A percentile compares a stretch with the other conserved stretches of the same genome.
phyloP scores from a whole-genome alignment of 2,797 vertebrate genomes.

The Sebastes glaucus region DNA sequence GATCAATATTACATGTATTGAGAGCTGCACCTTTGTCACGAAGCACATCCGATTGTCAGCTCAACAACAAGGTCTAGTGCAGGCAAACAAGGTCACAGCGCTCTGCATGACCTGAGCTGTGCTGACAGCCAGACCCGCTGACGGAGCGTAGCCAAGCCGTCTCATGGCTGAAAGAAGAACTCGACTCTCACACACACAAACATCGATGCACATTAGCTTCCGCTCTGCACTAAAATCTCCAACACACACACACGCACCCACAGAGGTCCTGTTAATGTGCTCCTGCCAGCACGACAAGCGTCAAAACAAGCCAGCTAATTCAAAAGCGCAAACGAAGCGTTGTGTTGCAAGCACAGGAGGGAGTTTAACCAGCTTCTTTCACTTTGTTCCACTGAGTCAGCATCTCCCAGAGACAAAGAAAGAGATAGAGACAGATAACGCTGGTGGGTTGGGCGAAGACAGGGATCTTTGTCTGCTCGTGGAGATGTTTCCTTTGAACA shows the following conservation, averaged over 20 bases:
- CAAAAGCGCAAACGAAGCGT: conserved; percentile 29
- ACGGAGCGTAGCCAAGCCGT: conserved; percentile 16
- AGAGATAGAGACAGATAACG: conserved; percentile 47
- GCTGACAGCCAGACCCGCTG: conserved; percentile 49
- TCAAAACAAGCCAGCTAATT: conserved; percentile 35
- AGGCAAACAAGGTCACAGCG: conserved; percentile 40
- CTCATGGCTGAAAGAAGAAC: conserved; percentile 43
- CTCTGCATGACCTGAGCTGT: conserved; percentile 35
- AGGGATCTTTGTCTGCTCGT: conserved; percentile 55
- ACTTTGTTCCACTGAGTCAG: conserved; percentile 68
- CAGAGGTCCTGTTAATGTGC: conserved; percentile 2
- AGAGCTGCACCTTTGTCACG: conserved; percentile 3
- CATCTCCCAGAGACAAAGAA: conserved; percentile 37
- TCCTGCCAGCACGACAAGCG: conserved; percentile 22
- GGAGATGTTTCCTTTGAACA: conserved; percentile 58
- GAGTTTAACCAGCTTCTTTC: conserved; percentile 50
- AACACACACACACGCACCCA: not conserved
- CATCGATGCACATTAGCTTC: conserved; percentile 22
- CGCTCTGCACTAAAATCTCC: not conserved
- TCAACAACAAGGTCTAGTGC: conserved; percentile 26
- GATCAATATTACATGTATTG: not conserved
- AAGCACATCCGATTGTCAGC: conserved; percentile 7
- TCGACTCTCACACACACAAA: conserved; percentile 38
- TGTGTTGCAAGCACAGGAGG: conserved; percentile 32
- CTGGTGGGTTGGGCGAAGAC: conserved; percentile 45